Evolutionary conservation across 2,888 invertebrate species (phyloP).

Genomic region (Polia nebulosa): DNA sequence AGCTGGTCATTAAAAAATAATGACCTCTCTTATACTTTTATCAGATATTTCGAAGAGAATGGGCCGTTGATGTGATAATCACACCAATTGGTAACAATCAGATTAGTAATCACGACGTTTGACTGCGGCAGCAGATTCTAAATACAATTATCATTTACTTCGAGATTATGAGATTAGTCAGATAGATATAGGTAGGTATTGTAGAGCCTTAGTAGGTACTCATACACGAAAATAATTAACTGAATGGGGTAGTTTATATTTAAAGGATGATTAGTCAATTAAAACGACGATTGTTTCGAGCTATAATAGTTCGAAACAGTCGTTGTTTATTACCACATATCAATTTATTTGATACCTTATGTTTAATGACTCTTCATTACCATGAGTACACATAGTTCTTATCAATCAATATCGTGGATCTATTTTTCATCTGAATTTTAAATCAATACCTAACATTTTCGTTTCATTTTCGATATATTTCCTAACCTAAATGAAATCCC

Average conservation of each 20-base stretch:
- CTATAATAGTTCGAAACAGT: too few species aligned
- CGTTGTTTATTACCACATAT: neutral
- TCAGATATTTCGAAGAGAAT: neutral
- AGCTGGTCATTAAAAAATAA: constrained; percentile 4
- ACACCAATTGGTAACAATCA: constrained; percentile 24
- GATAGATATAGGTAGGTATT: neutral
- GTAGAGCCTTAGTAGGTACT: neutral
- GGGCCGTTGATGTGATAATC: constrained; percentile 4
- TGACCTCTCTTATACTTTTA: constrained; percentile 7
- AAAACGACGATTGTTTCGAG: neutral
- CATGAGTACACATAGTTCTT: neutral
- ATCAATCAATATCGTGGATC: neutral
- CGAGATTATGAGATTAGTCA: constrained; percentile 13
- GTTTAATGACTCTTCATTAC: neutral
- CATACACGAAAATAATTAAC: neutral
- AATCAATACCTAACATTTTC: neutral
- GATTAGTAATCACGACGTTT: constrained; percentile 28
- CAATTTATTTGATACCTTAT: neutral
- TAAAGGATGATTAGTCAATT: constrained; percentile 15
- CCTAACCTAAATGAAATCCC: constrained; percentile 27
- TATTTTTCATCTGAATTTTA: neutral
- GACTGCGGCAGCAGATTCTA: constrained; percentile 27
- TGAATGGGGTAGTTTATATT: neutral
- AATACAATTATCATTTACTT: constrained; percentile 28
- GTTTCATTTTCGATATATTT: constrained; percentile 17